Evolutionary conservation across 2,888 invertebrate species (phyloP), one percentile per base, ranked within the genome.

Genomic region (Apomyelois bistriatella): DNA sequence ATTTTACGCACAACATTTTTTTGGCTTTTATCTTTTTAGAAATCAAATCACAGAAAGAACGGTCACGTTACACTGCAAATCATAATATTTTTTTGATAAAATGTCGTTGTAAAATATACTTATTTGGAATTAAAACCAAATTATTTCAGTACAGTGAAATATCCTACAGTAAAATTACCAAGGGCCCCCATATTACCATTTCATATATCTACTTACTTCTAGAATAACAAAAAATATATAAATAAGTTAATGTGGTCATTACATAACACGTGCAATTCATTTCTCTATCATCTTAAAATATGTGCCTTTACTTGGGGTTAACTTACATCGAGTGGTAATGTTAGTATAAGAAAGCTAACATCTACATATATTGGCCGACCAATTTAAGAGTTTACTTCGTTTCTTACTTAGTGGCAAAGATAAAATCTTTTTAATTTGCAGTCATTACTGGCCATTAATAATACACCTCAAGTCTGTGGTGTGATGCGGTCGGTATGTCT

Each of bases 251-350:
- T 77, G 89, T 89, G 89, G 81, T 76, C 72, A 74, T 78, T 86
- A 85, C 78, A 75, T 89, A 89, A 89, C 89, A 89, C 79, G 89
- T 89, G 89, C 89, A 77, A 77, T 80, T 81, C 74, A 22, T 70
- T 75, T 79, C 71, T 80, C 73, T 69, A 73, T 76, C 74, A 74
- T 77, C 73, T 77, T 79, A 77, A 58, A 69, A 64, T 71, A 73
- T 65, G 85, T 85, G 85, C 79, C 76, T 66, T 64, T 36, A 59
- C 58, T 71, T 76, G 73, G 73, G 72, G 71, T 77, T 72, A 72
- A 59, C 68, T 73, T 76, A 75, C 62, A 56, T 60, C 54, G 53
- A 70, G 57, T 61, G 64, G 66, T 61, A 60, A 65, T 65, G 61
- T 22, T 22, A 22, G 22, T 5, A 68, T 78, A 76, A 62, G 72